Base-by-base conservation (phyloP, 64 coral and sea anemone species). In the Montipora foliosa region DNA sequence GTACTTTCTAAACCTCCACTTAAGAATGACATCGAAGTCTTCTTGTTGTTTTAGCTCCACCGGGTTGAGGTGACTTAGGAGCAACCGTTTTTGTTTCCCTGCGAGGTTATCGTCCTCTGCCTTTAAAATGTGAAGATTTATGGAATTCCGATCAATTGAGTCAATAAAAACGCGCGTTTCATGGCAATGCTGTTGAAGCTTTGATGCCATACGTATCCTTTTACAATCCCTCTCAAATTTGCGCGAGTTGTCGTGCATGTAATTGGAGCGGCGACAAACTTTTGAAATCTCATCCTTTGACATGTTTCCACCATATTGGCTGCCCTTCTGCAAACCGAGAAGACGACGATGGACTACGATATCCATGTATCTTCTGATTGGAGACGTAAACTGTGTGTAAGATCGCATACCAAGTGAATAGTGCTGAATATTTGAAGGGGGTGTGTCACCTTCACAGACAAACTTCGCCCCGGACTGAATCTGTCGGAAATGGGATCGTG, bases 331-430 rank as follows among this genome's bases (percentile, higher is more conserved):
- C 75, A 59, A 69, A 81, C 22, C 62, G 87, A 91, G 67, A 19
- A 90, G 57, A 8, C 77, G 58, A n/a, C 96, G 93, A 77, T 98
- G 96, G 1, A 98, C 94, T n/a, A 86, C 80, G 66, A 98, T 93
- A 76, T 98, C 96, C 13, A 92, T 91, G 29, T 95, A 98, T 13
- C 96, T 90, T 9, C 96, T 79, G 47, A 98, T 98, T 15, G 96
- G 96, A 9, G 96, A 98, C 21, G 96, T 98, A 67, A 98, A 98
- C 13, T 93, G 77, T 14, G 85, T 92, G 44, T 98, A 96, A 44
- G 81, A 68, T 9, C 84, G 62, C 9, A 91, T 71, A 16, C 96
- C 79, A 49, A 98, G 91, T 9, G 90, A 93, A 29, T 88, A 81
- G 84, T 98, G 96, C 14, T 47, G 8, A 46, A 89, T 69, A 0